Base-by-base conservation (phyloP, 1,140 invertebrate species). In the Phocides pigmalion region DNA sequence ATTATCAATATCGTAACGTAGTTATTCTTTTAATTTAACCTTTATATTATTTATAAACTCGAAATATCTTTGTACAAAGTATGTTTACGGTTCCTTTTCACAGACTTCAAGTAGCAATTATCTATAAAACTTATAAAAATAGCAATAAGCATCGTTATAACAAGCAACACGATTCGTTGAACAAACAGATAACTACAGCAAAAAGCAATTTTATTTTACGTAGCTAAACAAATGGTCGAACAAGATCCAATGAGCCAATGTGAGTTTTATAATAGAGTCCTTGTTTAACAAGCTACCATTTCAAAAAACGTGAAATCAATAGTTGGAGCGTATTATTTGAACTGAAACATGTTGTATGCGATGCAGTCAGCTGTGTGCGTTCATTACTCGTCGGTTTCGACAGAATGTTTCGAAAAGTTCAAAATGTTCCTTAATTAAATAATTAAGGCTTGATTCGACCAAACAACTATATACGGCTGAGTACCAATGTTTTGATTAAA, bases 201-300 rank as follows among this genome's bases (percentile, higher is more conserved):
- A 50, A 32, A 50, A 14, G 47, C 22, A 50, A 50, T 50, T 50
- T 50, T 50, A 50, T 49, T 49, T 49, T 49, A 49, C n/a, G 28
- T 4, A 16, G 25, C 50, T 6, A 16, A n/a, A 39, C 14, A 54
- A 54, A 20, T 41, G 32, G 19, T 12, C 17, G 14, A 42, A 42
- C 5, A 15, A 25, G n/a, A 42, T 56, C 20, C 37, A 42, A 42
- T 56, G 53, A 56, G 39, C 37, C 37, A 22, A 41, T 22, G 39
- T 39, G 28, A 22, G 37, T 42, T 56, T 56, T 41, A 41, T 20
- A 42, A 41, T 9, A 20, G 39, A 25, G 51, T 39, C 37, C 37
- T 54, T 41, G 37, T 54, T 51, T 54, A 54, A 41, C 51, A 22
- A 54, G 12, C 51, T 16, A n/a, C 35, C 51, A 54, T 54, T 49